These are phyloP conservation scores for Drosophila bunnanda DNA, from an alignment of 2,888 invertebrate genomes.

Conservation along the genomic window DNA sequence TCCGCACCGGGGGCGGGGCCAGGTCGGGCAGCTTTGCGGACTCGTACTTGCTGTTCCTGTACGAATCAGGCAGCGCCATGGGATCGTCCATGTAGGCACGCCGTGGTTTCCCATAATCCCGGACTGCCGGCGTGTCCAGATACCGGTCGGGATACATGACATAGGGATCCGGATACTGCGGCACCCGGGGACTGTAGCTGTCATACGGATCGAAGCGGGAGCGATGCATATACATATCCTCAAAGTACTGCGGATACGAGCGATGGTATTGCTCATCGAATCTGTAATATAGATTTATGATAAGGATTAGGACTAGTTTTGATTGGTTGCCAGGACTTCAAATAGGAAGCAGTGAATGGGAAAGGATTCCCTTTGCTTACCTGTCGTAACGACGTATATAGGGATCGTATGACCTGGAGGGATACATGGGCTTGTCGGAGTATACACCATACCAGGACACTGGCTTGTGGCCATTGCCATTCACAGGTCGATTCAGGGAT, in stretches of 20 bases:
- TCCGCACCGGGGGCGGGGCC: constrained; percentile 44
- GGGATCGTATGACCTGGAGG: constrained; percentile 83
- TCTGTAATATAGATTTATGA: constrained; percentile 48
- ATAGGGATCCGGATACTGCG: constrained; percentile 83
- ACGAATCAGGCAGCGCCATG: constrained; percentile 63
- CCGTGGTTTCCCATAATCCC: constrained; percentile 75
- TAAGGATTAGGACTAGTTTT: too few relatives aligned
- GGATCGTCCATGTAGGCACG: constrained; percentile 78
- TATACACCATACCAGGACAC: constrained; percentile 64
- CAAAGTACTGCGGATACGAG: constrained; percentile 82
- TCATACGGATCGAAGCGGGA: constrained; percentile 84
- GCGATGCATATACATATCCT: constrained; percentile 83
- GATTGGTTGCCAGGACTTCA: too few relatives aligned
- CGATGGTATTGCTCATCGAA: constrained; percentile 83
- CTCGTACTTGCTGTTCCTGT: constrained; percentile 56
- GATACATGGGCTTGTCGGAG: constrained; percentile 77
- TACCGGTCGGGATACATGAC: constrained; percentile 84
- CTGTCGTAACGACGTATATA: constrained; percentile 84
- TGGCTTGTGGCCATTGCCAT: constrained; percentile 50
- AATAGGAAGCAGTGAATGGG: too few relatives aligned
- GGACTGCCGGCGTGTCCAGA: constrained; percentile 81
- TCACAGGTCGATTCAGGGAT: constrained; percentile 38
- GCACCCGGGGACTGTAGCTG: constrained; percentile 83
- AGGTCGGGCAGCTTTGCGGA: constrained; percentile 66
- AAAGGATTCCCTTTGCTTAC: constrained; percentile 53